Base-by-base conservation (phyloP, 2,113 vertebrate genomes). In the Chloebia gouldiae region DNA sequence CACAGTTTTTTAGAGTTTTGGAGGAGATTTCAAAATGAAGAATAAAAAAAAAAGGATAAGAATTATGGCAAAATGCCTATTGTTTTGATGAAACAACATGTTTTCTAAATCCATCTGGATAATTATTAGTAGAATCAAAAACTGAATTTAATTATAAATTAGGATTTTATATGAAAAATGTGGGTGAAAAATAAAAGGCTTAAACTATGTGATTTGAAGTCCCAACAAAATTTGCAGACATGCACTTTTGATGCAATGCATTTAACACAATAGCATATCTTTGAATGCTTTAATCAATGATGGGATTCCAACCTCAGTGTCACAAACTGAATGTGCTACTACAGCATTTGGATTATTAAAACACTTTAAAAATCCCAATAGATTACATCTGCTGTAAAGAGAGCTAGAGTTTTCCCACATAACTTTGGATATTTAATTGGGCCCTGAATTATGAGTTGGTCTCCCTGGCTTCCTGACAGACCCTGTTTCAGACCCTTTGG, bases 71-170 rank as follows among this genome's bases (percentile, higher is more conserved):
- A 88, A 88, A 51, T 73, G 75, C 50, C 75, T 80, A 20, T 88
- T 94, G 85, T 93, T 96, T 95, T 92, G 68, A 86, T 68, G 50
- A 50, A 90, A 33, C 85, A 73, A n/a, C 42, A 35, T 73, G 30
- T 70, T 93, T 93, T 93, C 71, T 90, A 66, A 90, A 56, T 83
- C 82, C 44, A 40, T 90, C 60, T 63, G 76, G 53, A n/a, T 54
- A 75, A 78, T 85, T 96, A 73, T 80, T 77, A 94, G 47, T 66
- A 51, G 45, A 88, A 91, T 90, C 24, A 81, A 78, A 86, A 86
- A 16, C 19, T 63, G 30, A 86, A 80, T 86, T 91, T 40, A 11
- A 18, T 47, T 77, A 27, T 45, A 86, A 93, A 70, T 78, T 83
- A 24, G 17, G 44, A 91, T 75, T 90, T 86, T 63, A 33, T 60